Base-by-base conservation (phyloP, 2,113 vertebrate genomes). In the Carettochelys insculpta region DNA sequence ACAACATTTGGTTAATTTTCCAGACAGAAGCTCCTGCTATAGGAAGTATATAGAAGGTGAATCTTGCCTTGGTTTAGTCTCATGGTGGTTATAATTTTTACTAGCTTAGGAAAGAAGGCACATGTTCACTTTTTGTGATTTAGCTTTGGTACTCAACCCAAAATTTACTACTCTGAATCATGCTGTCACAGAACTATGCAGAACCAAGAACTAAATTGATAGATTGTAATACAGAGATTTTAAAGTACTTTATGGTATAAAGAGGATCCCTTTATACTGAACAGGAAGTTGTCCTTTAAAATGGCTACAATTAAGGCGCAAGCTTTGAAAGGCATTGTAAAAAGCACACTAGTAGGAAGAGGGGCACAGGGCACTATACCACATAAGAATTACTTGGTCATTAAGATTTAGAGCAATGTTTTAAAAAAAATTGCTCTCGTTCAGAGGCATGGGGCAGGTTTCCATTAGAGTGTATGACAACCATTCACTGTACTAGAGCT, bases 71-170 rank as follows among this genome's bases (percentile, higher is more conserved):
- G 9, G 34, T 41, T 9, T 9, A 17, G 4, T 27, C 9, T 19
- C 38, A 14, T 2, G 5, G 19, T 3, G 6, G 9, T 1, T 4
- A 7, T 2, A 1, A 2, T 2, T 1, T 5, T 19, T 8, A 29
- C 13, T 77, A n/a, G n/a, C n/a, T n/a, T n/a, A n/a, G n/a, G n/a
- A n/a, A n/a, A 11, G 11, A 29, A 47, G 17, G 48, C 2, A 31
- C 11, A 8, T 10, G 3, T 5, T 12, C 20, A 73, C 5, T 2
- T 31, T 9, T 48, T 16, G 11, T 77, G 75, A 14, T 34, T 48
- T 13, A 27, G 11, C 27, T 14, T 75, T 45, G 38, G 10, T 27
- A 45, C 24, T 24, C 38, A 45, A 25, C 25, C 25, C 11, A 27
- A 8, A 14, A 6, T 45, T 45, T 75, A 43, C 24, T 75, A 27